A percentile compares a stretch with the other conserved stretches of the same genome.
These are phyloP conservation scores for Rachycentron canadum DNA, from an alignment of 2,797 vertebrate species.

Conservation along the genomic window DNA sequence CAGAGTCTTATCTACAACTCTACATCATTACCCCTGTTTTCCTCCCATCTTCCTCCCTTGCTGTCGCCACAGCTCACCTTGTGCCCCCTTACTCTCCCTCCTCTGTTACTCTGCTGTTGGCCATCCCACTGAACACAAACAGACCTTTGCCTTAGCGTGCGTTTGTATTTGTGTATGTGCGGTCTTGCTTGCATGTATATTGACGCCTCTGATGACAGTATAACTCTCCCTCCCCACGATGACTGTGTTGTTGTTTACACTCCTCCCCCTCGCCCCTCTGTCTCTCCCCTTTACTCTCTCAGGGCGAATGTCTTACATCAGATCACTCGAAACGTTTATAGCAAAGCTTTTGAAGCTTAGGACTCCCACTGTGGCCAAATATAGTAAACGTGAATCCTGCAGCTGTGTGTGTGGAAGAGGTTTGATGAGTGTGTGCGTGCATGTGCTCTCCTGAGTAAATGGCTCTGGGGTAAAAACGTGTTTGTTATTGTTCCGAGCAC, in stretches of 20 bases:
- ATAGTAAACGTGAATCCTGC: constrained; percentile 80
- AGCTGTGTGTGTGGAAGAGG: constrained; percentile 32
- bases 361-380: constrained; percentile 81
- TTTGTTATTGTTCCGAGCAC: constrained; percentile 85
- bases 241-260: constrained; percentile 75
- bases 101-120: constrained; percentile 5
- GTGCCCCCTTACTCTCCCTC: not conserved
- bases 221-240: constrained; percentile 35
- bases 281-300: constrained; percentile 57
- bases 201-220: constrained; percentile 25
- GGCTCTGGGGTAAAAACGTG: constrained; percentile 79
- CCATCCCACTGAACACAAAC: constrained; percentile 43
- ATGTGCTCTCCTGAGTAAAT: constrained; percentile 72
- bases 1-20: not conserved
- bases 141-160: constrained; percentile 31
- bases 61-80: not conserved
- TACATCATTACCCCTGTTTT: not conserved
- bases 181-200: constrained; percentile 14
- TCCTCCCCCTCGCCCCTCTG: constrained; percentile 10
- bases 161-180: constrained; percentile 13
- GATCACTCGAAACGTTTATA: constrained; percentile 80
- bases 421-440: constrained; percentile 39
- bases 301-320: constrained; percentile 76
- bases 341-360: constrained; percentile 82
- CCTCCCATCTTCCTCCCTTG: not conserved